Evolutionary conservation across 2,113 vertebrate species (phyloP).

Genomic region (Platanista minor): DNA sequence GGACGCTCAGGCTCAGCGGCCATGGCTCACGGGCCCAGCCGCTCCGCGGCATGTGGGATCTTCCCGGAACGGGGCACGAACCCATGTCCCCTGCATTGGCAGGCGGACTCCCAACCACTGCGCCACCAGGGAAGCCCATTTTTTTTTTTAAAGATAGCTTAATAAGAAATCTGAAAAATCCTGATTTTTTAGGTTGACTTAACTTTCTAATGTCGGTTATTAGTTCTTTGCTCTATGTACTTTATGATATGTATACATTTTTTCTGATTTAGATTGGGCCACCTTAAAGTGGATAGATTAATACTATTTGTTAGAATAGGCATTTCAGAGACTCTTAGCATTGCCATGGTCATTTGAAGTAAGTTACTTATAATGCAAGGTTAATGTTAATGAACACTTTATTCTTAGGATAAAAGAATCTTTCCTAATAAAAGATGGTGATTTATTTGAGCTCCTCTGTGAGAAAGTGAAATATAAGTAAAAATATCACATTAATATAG

Average conservation of each 20-base stretch:
- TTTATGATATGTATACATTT: neutral
- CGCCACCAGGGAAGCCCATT: too few species aligned
- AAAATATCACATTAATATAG: neutral
- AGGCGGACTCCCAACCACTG: too few species aligned
- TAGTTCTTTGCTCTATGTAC: neutral
- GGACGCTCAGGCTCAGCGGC: too few species aligned
- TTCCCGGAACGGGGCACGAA: too few species aligned
- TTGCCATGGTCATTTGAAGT: neutral
- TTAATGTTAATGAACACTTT: neutral
- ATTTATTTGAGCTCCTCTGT: neutral
- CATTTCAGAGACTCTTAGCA: neutral
- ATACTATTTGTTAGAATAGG: neutral
- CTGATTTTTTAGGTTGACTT: neutral
- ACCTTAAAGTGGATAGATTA: neutral
- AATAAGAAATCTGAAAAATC: neutral
- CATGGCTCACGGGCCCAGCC: too few species aligned
- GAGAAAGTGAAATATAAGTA: neutral
- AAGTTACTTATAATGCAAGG: neutral
- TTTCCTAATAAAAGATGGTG: neutral
- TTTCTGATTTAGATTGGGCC: neutral
- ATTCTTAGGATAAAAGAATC: neutral
- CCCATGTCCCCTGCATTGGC: too few species aligned
- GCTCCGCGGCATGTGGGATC: too few species aligned
- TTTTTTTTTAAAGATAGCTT: neutral
- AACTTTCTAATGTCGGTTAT: neutral